A percentile compares a stretch with the other conserved stretches of the same genome.
These are phyloP conservation scores for Zaprionus davidi DNA, from an alignment of 1,140 invertebrate genomes.

Conservation along the genomic window DNA sequence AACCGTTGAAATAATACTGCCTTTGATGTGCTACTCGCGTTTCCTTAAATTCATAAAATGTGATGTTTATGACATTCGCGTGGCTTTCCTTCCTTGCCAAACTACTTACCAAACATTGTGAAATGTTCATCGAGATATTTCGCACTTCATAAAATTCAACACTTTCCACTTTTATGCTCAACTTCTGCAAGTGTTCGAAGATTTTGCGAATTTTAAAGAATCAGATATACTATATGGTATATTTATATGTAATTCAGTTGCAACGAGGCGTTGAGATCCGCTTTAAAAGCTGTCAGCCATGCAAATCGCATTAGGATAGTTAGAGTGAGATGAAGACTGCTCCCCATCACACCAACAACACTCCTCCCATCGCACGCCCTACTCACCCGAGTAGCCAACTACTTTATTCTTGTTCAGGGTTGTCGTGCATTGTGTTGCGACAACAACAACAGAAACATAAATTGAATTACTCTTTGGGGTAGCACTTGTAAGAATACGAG, in stretches of 20 bases:
- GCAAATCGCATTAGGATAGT: constrained; percentile 42
- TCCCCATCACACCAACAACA: background rate
- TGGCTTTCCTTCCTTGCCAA: constrained; percentile 16
- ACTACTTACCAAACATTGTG: constrained; percentile 13
- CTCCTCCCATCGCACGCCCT: background rate
- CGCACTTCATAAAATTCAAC: constrained; percentile 39
- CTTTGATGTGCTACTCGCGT: background rate
- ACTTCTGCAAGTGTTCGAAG: background rate
- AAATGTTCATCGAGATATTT: constrained; percentile 21
- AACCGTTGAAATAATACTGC: background rate
- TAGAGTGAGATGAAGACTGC: background rate
- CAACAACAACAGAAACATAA: constrained; percentile 40
- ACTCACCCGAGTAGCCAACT: constrained; percentile 16
- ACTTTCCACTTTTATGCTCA: constrained; percentile 8
- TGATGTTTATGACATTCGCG: constrained; percentile 35
- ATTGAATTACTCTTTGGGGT: constrained; percentile 59
- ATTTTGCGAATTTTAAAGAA: constrained; percentile 24
- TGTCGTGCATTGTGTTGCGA: constrained; percentile 3
- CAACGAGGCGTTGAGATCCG: constrained; percentile 29
- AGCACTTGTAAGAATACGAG: constrained; percentile 39
- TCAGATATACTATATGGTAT: constrained; percentile 3
- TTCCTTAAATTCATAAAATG: constrained; percentile 23
- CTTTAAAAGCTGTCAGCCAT: constrained; percentile 37
- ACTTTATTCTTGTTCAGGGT: constrained; percentile 7
- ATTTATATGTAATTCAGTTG: background rate